These are phyloP conservation scores for Sylvilagus floridanus DNA, from an alignment of 2,797 vertebrate species.

Conservation along the genomic window DNA sequence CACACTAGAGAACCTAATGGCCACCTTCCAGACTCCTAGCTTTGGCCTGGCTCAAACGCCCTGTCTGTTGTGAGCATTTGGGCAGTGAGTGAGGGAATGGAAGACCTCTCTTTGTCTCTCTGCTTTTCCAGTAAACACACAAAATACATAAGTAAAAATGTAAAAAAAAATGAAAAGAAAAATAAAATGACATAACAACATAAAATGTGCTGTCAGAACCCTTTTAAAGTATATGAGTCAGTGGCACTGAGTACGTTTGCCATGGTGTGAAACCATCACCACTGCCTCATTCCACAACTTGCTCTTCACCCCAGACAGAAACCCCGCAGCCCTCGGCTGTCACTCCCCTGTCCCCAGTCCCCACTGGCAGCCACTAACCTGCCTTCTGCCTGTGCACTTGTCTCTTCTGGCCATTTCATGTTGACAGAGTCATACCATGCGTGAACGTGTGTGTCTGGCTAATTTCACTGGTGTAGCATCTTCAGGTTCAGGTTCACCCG, in stretches of 20 bases:
- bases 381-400: background rate
- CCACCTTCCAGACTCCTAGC: too few relatives aligned
- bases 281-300: background rate
- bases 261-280: background rate
- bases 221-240: background rate
- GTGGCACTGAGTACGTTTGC: background rate
- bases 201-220: background rate
- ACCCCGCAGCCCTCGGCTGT: accelerated
- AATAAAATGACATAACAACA: background rate
- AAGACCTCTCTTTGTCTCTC: too few relatives aligned
- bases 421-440: background rate
- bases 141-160: too few relatives aligned
- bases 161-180: too few relatives aligned
- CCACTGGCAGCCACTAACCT: background rate
- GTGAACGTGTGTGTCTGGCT: background rate
- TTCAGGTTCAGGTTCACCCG: background rate
- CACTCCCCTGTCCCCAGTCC: accelerated
- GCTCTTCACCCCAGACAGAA: background rate
- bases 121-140: too few relatives aligned
- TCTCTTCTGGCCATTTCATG: background rate
- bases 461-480: background rate
- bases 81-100: too few relatives aligned
- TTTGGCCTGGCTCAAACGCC: too few relatives aligned
- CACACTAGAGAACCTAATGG: too few relatives aligned
- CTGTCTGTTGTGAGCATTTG: too few relatives aligned